phyloP scores from a whole-genome alignment of 1,140 invertebrate species.

The Magallana gigas region DNA sequence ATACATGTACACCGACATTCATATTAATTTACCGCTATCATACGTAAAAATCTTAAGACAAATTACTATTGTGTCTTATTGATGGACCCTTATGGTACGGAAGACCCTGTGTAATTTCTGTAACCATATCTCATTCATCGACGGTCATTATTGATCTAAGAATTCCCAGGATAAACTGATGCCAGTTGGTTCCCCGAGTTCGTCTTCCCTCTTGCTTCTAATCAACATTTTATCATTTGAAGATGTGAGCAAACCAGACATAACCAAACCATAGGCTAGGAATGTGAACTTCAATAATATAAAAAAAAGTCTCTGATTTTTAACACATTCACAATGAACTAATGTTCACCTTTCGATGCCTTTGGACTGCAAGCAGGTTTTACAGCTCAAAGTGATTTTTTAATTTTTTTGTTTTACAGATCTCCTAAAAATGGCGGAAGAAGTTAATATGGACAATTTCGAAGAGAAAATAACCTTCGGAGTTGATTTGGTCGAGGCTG shows the following conservation, averaged over 20 bases:
- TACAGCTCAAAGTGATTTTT: not conserved
- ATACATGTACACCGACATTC: too few relatives aligned
- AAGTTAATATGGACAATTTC: conserved; percentile 56
- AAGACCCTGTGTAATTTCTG: too few relatives aligned
- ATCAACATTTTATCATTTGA: not conserved
- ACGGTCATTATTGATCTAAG: not conserved
- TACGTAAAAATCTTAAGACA: too few relatives aligned
- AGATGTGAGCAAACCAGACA: not conserved
- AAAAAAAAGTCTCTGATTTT: not conserved
- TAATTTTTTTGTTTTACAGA: not conserved
- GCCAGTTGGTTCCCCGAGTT: not conserved
- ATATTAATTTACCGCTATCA: too few relatives aligned
- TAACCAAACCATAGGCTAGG: not conserved
- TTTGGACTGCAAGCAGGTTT: not conserved
- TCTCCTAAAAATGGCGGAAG: not conserved
- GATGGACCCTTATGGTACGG: too few relatives aligned
- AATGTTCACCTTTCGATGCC: not conserved
- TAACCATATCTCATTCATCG: not conserved
- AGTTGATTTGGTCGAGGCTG: conserved; percentile 58
- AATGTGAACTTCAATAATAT: not conserved
- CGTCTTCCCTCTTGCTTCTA: not conserved
- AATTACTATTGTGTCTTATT: too few relatives aligned
- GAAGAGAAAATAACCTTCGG: conserved; percentile 65
- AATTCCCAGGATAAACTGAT: not conserved
- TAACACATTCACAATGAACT: not conserved